phyloP scores from a whole-genome alignment of 2,113 vertebrate genomes.

The Grallaria varia region DNA sequence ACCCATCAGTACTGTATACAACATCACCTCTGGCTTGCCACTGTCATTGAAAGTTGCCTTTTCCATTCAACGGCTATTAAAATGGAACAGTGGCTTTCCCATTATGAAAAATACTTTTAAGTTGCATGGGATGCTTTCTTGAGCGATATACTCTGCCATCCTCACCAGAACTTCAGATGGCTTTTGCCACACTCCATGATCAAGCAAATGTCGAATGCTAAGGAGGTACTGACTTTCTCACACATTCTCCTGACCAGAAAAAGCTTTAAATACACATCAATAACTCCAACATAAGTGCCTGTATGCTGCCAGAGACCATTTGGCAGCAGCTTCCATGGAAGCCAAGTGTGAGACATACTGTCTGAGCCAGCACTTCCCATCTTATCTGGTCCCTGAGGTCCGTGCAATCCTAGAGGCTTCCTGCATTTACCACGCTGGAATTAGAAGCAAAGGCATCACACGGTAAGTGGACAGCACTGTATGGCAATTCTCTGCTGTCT shows the following conservation, averaged over 20 bases:
- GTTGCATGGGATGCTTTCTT: neutral
- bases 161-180: neutral
- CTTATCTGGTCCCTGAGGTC: neutral
- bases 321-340: neutral
- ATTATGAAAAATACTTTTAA: neutral
- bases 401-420: neutral
- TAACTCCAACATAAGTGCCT: neutral
- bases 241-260: neutral
- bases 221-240: neutral
- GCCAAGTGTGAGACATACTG: rapidly evolving
- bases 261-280: neutral
- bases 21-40: neutral
- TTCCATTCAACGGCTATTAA: neutral
- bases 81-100: neutral
- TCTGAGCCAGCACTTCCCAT: neutral
- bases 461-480: neutral
- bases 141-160: neutral
- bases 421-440: neutral
- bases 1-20: neutral
- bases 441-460: neutral
- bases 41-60: neutral
- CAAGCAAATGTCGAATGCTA: neutral
- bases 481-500: neutral
- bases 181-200: neutral
- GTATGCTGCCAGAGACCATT: neutral